phyloP scores from a whole-genome alignment of 2,888 invertebrate species.

The Rhamphomyia laevipes region DNA sequence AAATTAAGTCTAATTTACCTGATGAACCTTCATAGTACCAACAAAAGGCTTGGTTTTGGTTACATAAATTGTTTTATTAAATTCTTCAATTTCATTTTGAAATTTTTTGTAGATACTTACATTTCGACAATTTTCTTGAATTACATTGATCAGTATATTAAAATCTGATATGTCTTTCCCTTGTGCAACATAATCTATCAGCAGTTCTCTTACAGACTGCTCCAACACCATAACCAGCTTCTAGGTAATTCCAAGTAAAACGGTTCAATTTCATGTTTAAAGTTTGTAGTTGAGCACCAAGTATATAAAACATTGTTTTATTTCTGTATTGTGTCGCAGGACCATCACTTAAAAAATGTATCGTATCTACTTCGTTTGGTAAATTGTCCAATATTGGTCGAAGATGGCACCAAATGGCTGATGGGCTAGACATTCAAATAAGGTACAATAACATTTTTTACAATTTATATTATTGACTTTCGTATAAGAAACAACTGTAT shows the following conservation, averaged over 20 bases:
- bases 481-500: too few species aligned
- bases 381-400: background rate
- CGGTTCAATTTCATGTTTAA: slow-evolving; percentile 15
- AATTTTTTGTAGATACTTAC: slow-evolving; percentile 6
- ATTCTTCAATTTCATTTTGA: background rate
- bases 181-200: slow-evolving; percentile 21
- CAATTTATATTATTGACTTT: too few species aligned
- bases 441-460: background rate
- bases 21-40: slow-evolving; percentile 6
- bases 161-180: slow-evolving; percentile 23
- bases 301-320: slow-evolving; percentile 23
- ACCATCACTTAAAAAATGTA: background rate
- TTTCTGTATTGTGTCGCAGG: slow-evolving; percentile 12
- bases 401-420: slow-evolving; percentile 1
- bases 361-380: background rate
- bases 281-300: slow-evolving; percentile 21
- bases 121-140: slow-evolving; percentile 15
- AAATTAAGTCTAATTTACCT: too few species aligned
- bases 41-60: slow-evolving; percentile 2
- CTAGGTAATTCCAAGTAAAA: slow-evolving; percentile 24
- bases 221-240: slow-evolving; percentile 26
- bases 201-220: slow-evolving; percentile 27
- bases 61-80: background rate
- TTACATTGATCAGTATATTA: slow-evolving; percentile 15
- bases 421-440: background rate